Evolutionary conservation across 2,797 vertebrate species (phyloP).

Genomic region (Onychomys leucogaster): DNA sequence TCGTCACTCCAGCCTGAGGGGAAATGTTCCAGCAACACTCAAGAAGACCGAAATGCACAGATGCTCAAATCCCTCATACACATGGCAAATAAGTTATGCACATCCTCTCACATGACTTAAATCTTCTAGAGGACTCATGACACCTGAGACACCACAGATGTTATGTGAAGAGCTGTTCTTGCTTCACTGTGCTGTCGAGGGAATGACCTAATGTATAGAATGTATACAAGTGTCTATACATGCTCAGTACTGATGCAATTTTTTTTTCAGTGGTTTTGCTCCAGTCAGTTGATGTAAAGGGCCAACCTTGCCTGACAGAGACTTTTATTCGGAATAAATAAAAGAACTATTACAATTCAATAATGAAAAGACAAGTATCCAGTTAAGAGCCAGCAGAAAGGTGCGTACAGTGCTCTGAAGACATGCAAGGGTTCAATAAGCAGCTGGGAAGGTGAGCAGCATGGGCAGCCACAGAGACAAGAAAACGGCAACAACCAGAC

Average conservation of each 20-base stretch:
- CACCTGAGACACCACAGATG: not conserved
- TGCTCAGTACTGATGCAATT: not conserved
- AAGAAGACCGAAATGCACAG: constrained; percentile 8
- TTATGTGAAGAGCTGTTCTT: not conserved
- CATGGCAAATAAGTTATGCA: not conserved
- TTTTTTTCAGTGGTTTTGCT: not conserved
- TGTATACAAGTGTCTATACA: not conserved
- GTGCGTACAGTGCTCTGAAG: not conserved
- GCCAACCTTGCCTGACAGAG: not conserved
- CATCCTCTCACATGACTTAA: not conserved
- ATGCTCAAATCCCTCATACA: not conserved
- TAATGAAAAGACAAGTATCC: constrained; percentile 32
- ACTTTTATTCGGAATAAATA: constrained; percentile 1
- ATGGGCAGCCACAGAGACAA: not conserved
- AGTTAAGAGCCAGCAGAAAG: not conserved
- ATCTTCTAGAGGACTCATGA: not conserved
- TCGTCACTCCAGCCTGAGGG: not conserved
- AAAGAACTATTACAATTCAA: constrained; percentile 9
- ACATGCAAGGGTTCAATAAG: not conserved
- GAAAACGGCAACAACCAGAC: not conserved
- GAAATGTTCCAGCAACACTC: not conserved
- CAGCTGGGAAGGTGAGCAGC: constrained; percentile 6
- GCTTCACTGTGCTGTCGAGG: not conserved
- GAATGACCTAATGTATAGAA: not conserved
- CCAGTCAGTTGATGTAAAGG: not conserved